Evolutionary conservation across 2,113 vertebrate species (phyloP).

Genomic region (Calidris pygmaea): DNA sequence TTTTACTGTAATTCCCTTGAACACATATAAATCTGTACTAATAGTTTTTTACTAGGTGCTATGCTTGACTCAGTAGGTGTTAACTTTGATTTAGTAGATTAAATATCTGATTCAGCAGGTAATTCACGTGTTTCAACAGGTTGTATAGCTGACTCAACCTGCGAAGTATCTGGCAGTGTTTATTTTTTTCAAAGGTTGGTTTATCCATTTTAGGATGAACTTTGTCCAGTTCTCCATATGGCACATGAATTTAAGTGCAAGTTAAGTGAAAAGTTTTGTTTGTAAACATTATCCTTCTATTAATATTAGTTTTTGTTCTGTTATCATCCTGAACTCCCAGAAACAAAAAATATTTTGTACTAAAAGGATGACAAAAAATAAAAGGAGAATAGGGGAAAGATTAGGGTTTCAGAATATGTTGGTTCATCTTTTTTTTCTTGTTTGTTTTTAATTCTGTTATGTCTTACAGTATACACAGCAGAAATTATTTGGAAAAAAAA

Average conservation of each 20-base stretch:
- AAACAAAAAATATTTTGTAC: neutral
- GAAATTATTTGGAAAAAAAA: neutral
- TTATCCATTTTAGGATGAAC: slow-evolving; percentile 48
- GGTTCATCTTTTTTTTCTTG: neutral
- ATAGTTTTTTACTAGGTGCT: neutral
- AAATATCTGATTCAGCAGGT: slow-evolving; percentile 61
- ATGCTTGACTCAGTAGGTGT: neutral
- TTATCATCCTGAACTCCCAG: neutral
- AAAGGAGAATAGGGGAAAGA: neutral
- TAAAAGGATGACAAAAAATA: neutral
- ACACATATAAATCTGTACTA: neutral
- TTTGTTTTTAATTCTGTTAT: neutral
- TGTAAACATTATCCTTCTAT: neutral
- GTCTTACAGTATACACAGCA: neutral
- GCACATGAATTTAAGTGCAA: slow-evolving; percentile 37
- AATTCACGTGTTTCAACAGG: slow-evolving; percentile 64
- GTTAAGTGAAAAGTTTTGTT: neutral
- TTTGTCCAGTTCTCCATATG: slow-evolving; percentile 18
- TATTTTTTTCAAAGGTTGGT: slow-evolving; percentile 62
- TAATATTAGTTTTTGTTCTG: neutral
- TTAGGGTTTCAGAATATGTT: neutral
- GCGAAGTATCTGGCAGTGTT: slow-evolving; percentile 36
- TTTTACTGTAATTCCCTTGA: neutral
- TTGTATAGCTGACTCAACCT: neutral
- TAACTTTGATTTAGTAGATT: slow-evolving; percentile 32